Percentiles rank a stretch among this genome's conserved stretches.
Evolutionary conservation across 2,888 invertebrate species (phyloP).

Genomic region (Apotomis betuletana): DNA sequence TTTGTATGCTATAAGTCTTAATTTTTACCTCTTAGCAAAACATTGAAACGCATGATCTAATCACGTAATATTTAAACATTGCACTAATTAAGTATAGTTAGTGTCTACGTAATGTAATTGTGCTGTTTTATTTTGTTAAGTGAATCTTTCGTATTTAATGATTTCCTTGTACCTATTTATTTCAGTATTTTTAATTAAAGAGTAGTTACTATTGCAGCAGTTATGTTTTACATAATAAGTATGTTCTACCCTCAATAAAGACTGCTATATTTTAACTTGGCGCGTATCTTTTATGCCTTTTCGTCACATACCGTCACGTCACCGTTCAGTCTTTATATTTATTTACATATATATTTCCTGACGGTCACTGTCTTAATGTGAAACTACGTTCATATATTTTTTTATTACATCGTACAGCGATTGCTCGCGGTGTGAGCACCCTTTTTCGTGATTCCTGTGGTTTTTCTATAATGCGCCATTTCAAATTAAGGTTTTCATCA

Average conservation of each 20-base stretch:
- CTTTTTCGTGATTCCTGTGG: no score
- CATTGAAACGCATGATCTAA: background rate
- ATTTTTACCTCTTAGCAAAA: slow-evolving; percentile 55
- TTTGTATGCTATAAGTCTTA: slow-evolving; percentile 35
- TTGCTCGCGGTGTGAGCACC: no score
- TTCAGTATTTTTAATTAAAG: slow-evolving; percentile 63
- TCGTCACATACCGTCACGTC: no score
- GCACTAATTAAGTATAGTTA: background rate
- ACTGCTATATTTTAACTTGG: slow-evolving; percentile 62
- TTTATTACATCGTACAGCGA: no score
- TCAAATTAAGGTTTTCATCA: no score
- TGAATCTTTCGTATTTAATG: background rate
- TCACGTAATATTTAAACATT: background rate
- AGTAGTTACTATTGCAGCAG: slow-evolving; percentile 46
- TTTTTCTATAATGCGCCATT: no score
- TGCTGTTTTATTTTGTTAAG: slow-evolving; percentile 16
- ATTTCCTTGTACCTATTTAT: slow-evolving; percentile 59
- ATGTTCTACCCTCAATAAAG: slow-evolving; percentile 74
- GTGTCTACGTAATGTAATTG: background rate
- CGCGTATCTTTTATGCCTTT: background rate
- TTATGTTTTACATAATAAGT: slow-evolving; percentile 54
- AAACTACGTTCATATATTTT: no score
- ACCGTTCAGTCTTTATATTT: no score
- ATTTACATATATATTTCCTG: no score
- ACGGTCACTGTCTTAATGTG: no score